Percentiles rank a stretch among this genome's conserved stretches.
Evolutionary conservation across 2,888 invertebrate genomes (phyloP).

Genomic region (Hemistola chrysoprasaria): DNA sequence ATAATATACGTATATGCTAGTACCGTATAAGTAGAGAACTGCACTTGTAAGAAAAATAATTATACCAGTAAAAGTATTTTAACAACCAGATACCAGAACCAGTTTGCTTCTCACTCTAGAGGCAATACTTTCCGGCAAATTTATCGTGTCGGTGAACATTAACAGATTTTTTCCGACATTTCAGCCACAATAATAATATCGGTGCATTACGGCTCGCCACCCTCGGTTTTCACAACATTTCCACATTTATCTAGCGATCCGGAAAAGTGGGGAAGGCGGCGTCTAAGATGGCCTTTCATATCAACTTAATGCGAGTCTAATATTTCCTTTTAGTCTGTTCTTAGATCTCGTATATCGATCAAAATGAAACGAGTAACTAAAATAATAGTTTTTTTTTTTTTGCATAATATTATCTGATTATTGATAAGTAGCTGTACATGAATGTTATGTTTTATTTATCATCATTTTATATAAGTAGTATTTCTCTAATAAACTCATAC

Average conservation of each 20-base stretch:
- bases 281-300: conserved; percentile 56
- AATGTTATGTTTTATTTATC: too few relatives aligned
- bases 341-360: conserved; percentile 31
- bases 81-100: too few relatives aligned
- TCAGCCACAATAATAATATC: conserved; percentile 62
- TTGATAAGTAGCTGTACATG: too few relatives aligned
- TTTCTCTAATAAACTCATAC: too few relatives aligned
- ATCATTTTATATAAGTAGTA: too few relatives aligned
- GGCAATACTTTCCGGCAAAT: conserved; percentile 38
- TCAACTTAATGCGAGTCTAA: conserved; percentile 56
- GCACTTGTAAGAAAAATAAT: too few relatives aligned
- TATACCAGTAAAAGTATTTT: too few relatives aligned
- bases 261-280: conserved; percentile 59
- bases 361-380: conserved; percentile 1
- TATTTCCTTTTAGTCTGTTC: conserved; percentile 44
- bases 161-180: conserved; percentile 56
- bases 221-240: conserved; percentile 50
- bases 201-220: conserved; percentile 59
- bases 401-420: too few relatives aligned
- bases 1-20: too few relatives aligned
- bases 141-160: conserved; percentile 42
- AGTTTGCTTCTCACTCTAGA: too few relatives aligned
- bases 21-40: too few relatives aligned
- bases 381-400: too few relatives aligned
- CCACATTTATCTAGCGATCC: conserved; percentile 41